These are phyloP conservation scores for Melipona bicolor DNA, from an alignment of 2,888 invertebrate genomes.

Conservation along the genomic window DNA sequence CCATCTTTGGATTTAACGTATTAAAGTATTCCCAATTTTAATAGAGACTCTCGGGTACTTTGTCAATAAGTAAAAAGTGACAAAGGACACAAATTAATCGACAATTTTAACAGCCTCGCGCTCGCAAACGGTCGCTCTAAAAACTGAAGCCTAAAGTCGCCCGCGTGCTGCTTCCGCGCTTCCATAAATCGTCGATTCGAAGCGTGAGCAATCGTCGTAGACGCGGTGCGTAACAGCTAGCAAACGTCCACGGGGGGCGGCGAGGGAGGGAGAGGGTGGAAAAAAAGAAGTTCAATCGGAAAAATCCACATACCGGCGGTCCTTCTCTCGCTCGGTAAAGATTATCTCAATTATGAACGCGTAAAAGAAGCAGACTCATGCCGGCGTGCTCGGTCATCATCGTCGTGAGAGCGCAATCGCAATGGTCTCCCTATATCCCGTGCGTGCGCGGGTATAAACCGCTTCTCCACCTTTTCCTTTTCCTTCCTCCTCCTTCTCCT, in stretches of 20 bases:
- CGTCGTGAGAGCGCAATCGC: conserved; percentile 72
- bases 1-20: neutral
- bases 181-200: conserved; percentile 40
- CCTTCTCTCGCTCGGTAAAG: conserved; percentile 72
- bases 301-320: conserved; percentile 79
- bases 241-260: conserved; percentile 33
- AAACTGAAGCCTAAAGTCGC: neutral
- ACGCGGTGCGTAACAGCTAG: conserved; percentile 33
- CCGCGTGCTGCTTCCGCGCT: neutral
- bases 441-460: conserved; percentile 48
- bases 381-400: conserved; percentile 77
- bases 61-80: neutral
- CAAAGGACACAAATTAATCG: too few relatives aligned
- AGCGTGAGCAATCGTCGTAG: conserved; percentile 5
- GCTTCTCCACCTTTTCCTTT: conserved; percentile 52
- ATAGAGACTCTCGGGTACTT: neutral
- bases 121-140: neutral
- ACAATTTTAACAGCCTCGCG: neutral
- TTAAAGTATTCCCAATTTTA: conserved; percentile 14
- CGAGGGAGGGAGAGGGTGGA: conserved; percentile 69
- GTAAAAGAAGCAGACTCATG: conserved; percentile 81
- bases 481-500: conserved; percentile 16
- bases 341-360: conserved; percentile 82
- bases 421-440: conserved; percentile 49
- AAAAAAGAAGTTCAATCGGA: conserved; percentile 67